A percentile compares a stretch with the other conserved stretches of the same genome.
These are phyloP conservation scores for Celastrina argiolus DNA, from an alignment of 2,888 invertebrate genomes.

Conservation along the genomic window DNA sequence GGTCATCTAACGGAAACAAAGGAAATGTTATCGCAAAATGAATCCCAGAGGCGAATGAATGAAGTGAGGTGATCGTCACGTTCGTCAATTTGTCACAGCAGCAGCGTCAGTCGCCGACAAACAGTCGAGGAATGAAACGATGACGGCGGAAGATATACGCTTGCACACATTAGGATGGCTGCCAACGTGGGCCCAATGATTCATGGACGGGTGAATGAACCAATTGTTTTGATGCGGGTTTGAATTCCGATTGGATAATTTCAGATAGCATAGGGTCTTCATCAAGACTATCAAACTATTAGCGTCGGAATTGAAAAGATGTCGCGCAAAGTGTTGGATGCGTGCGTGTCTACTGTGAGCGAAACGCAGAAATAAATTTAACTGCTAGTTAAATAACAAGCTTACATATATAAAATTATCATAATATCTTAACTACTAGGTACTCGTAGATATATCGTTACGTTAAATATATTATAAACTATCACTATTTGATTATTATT, in stretches of 20 bases:
- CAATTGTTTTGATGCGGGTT: slow-evolving; percentile 75
- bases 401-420: background rate
- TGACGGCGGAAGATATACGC: slow-evolving; percentile 72
- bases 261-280: slow-evolving; percentile 31
- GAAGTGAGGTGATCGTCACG: slow-evolving; percentile 39
- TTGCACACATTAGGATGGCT: slow-evolving; percentile 70
- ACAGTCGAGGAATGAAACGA: slow-evolving; percentile 69
- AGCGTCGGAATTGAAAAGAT: slow-evolving; percentile 12
- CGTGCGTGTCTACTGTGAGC: background rate
- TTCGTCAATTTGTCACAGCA: slow-evolving; percentile 70
- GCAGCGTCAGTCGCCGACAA: slow-evolving; percentile 63
- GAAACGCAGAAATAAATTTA: too few species aligned
- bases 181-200: slow-evolving; percentile 68
- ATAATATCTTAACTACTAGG: background rate
- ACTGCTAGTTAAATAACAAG: background rate
- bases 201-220: slow-evolving; percentile 67
- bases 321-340: background rate
- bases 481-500: background rate
- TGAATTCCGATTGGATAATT: slow-evolving; percentile 58
- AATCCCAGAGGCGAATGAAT: slow-evolving; percentile 30
- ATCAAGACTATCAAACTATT: slow-evolving; percentile 25
- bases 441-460: background rate
- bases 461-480: background rate
- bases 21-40: slow-evolving; percentile 18
- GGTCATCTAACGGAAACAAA: slow-evolving; percentile 7